phyloP scores from a whole-genome alignment of 2,797 vertebrate species.

The Diglossa cyanea region DNA sequence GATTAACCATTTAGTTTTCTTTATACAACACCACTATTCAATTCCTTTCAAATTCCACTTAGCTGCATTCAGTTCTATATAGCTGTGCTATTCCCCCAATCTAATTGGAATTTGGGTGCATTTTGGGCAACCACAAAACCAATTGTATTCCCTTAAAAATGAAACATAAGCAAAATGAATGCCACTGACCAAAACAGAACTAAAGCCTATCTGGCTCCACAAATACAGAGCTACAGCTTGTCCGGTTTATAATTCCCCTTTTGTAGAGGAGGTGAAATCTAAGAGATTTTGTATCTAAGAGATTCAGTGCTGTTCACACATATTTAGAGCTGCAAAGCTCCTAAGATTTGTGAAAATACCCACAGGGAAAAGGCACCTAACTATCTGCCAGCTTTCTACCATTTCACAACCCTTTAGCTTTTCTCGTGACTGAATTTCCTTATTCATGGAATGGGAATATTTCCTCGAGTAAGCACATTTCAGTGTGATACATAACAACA shows the following conservation, averaged over 20 bases:
- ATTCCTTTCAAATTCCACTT: neutral
- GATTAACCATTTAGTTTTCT: neutral
- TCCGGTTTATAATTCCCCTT: neutral
- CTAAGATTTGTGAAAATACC: neutral
- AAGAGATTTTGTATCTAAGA: neutral
- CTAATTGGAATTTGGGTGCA: neutral
- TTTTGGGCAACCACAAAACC: neutral
- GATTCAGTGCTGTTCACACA: neutral
- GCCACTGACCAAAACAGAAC: neutral
- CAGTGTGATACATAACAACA: accelerated
- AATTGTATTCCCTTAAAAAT: neutral
- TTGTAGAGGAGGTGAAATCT: neutral
- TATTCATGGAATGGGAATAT: neutral
- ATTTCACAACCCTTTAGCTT: neutral
- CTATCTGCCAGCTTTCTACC: neutral
- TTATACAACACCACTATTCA: neutral
- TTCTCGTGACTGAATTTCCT: neutral
- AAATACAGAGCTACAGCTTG: neutral
- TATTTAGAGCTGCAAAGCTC: neutral
- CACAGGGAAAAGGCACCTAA: neutral
- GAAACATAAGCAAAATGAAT: neutral
- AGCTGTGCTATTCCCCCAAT: neutral
- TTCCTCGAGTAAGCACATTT: neutral
- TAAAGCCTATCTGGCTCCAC: neutral
- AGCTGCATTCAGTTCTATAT: neutral